Percentiles rank a stretch among this genome's conserved stretches.
Conservation (phyloP, 2,888 invertebrate species). For the Apamea crenata region DNA sequence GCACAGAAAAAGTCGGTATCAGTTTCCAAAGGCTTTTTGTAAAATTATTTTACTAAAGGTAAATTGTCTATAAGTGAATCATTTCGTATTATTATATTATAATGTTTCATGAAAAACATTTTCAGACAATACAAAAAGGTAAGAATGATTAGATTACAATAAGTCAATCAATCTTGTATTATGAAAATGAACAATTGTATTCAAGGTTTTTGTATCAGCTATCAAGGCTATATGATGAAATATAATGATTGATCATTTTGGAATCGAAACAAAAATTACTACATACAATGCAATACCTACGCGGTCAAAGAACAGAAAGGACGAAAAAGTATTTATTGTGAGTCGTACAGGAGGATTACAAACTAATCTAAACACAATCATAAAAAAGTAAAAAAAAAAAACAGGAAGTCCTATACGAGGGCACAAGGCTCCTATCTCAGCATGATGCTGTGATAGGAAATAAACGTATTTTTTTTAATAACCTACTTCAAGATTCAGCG, state of each 20-base stretch:
- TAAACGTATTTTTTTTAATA: neutral
- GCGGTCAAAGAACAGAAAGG: neutral
- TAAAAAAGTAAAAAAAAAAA: neutral
- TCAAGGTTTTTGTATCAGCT: constrained; percentile 14
- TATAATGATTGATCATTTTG: constrained; percentile 51
- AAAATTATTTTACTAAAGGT: neutral
- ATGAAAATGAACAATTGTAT: constrained; percentile 49
- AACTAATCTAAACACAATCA: neutral
- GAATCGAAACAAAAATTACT: constrained; percentile 3
- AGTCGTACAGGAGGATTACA: neutral
- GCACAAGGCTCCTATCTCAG: neutral
- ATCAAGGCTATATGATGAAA: too few species aligned
- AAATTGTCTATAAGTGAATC: neutral
- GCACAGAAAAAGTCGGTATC: neutral
- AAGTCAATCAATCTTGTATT: constrained; percentile 58
- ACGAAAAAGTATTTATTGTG: neutral
- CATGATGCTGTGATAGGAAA: neutral
- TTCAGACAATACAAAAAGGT: constrained; percentile 11
- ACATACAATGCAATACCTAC: neutral
- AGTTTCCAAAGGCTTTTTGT: neutral
- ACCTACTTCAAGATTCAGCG: neutral
- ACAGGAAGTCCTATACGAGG: neutral
- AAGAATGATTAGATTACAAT: constrained; percentile 28
- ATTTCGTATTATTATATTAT: constrained; percentile 6
- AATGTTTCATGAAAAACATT: constrained; percentile 7